Conservation (phyloP, 2,797 vertebrate species). For the Clarias platycephalus region DNA sequence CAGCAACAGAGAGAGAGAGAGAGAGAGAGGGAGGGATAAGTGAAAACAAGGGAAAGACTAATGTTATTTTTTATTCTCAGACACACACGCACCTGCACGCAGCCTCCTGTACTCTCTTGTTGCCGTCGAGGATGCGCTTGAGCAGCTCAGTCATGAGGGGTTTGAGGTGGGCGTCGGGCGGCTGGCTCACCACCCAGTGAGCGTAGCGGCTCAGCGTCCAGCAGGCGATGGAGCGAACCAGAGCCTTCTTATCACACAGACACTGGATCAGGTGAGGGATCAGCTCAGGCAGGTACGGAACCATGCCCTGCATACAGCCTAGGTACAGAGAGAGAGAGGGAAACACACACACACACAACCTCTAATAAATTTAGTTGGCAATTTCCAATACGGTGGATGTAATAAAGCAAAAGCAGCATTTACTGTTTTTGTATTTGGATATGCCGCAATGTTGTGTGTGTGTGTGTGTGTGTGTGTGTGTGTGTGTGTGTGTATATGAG, state of each 20-base stretch:
- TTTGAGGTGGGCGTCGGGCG: slow-evolving; percentile 85
- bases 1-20: not conserved
- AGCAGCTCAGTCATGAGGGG: slow-evolving; percentile 94
- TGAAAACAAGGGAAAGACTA: not conserved
- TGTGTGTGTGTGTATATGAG: not conserved
- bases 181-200: slow-evolving; percentile 94
- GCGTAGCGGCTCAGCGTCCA: slow-evolving; percentile 95
- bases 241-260: slow-evolving; percentile 89
- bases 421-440: not conserved
- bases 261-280: slow-evolving; percentile 92
- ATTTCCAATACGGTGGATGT: not conserved
- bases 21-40: not conserved
- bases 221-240: slow-evolving; percentile 94
- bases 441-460: not conserved
- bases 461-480: not conserved
- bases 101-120: slow-evolving; percentile 92
- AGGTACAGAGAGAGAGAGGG: not conserved
- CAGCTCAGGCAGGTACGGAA: slow-evolving; percentile 89
- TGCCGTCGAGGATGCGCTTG: slow-evolving; percentile 91
- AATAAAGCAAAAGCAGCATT: not conserved
- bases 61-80: not conserved
- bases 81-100: slow-evolving; percentile 82
- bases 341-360: not conserved
- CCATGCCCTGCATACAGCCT: slow-evolving; percentile 98
- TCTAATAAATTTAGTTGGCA: not conserved